phyloP scores from a whole-genome alignment of 2,888 invertebrate genomes.

The Zeuzera pyrina region DNA sequence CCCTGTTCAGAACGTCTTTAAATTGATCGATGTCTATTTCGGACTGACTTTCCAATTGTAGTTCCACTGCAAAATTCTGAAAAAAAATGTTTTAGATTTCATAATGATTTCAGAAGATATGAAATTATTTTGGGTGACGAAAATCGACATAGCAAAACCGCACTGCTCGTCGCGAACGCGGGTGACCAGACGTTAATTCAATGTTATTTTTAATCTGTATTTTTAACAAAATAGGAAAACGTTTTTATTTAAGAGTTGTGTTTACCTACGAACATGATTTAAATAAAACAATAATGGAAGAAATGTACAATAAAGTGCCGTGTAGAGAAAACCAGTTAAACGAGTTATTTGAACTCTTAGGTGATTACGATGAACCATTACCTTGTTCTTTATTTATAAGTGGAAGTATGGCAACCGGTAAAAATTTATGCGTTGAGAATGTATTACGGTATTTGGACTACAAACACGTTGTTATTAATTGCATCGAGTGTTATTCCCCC shows the following conservation, averaged over 20 bases:
- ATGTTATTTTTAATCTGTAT: no score
- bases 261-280: conserved; percentile 4
- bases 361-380: conserved; percentile 73
- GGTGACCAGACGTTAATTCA: no score
- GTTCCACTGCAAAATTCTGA: conserved; percentile 85
- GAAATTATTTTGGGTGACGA: no score
- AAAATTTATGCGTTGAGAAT: conserved; percentile 78
- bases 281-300: conserved; percentile 52
- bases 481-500: conserved; percentile 85
- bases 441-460: conserved; percentile 73
- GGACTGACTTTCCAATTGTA: conserved; percentile 78
- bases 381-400: conserved; percentile 82
- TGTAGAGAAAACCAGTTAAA: conserved; percentile 65
- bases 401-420: conserved; percentile 90
- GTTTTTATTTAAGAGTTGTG: no score
- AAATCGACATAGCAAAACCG: no score
- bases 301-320: conserved; percentile 52
- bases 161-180: no score
- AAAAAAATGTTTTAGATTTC: conserved; percentile 15
- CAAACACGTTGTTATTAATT: conserved; percentile 79
- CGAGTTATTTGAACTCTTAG: conserved; percentile 63
- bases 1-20: conserved; percentile 78
- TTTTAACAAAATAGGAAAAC: no score
- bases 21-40: conserved; percentile 82
- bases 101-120: no score